phyloP scores from a whole-genome alignment of 1,140 invertebrate genomes.

The Drosophila biarmipes region DNA sequence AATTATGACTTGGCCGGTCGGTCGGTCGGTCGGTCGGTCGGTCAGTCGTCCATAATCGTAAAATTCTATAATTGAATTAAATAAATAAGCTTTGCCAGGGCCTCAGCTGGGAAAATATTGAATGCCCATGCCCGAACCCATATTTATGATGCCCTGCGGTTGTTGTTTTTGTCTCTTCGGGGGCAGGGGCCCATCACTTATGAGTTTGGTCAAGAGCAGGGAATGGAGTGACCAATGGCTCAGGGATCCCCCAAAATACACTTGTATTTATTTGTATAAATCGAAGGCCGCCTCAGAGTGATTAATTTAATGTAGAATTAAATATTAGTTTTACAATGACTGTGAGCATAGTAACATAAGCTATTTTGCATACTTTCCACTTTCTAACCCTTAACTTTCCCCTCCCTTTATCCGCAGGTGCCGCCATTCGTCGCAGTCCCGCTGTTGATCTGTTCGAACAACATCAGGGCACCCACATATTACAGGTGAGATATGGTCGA shows the following conservation, averaged over 20 bases:
- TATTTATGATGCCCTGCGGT: constrained; percentile 69
- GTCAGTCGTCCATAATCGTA: constrained; percentile 66
- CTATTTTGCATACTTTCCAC: constrained; percentile 9
- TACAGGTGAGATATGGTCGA: constrained; percentile 89
- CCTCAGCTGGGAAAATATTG: constrained; percentile 79
- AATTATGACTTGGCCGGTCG: constrained; percentile 68
- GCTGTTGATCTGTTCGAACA: constrained; percentile 96
- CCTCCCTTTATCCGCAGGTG: constrained; percentile 86
- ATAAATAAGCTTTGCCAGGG: constrained; percentile 64
- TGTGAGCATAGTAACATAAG: too few relatives aligned
- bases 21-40: constrained; percentile 29
- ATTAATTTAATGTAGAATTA: too few relatives aligned
- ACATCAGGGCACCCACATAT: constrained; percentile 98
- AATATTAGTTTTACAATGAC: too few relatives aligned
- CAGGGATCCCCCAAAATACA: not conserved
- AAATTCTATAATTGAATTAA: constrained; percentile 83
- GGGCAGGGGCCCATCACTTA: constrained; percentile 16
- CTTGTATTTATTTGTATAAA: constrained; percentile 6
- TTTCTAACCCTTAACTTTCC: constrained; percentile 14
- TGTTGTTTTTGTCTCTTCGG: constrained; percentile 25
- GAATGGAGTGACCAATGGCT: constrained; percentile 2
- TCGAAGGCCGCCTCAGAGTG: not conserved
- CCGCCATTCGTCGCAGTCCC: constrained; percentile 89
- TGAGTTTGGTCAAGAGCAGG: constrained; percentile 19
- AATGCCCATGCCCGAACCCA: constrained; percentile 5